phyloP scores from a whole-genome alignment of 2,888 invertebrate genomes.

The Chrysolina americana region DNA sequence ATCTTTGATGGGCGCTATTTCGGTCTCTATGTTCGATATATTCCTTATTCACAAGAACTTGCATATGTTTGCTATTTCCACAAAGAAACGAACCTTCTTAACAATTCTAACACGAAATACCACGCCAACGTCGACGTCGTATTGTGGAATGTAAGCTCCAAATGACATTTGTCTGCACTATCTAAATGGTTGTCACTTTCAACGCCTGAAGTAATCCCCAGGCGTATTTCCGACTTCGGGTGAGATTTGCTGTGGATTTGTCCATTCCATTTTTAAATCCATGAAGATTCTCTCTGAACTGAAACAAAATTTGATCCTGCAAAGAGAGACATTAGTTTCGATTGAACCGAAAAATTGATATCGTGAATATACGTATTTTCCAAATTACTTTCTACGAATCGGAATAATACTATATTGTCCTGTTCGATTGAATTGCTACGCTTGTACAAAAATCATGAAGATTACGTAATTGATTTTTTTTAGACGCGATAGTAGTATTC shows the following conservation, averaged over 20 bases:
- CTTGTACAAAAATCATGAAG: too few species aligned
- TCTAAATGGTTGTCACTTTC: conserved; percentile 35
- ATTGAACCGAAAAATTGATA: neutral
- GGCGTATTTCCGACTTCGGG: conserved; percentile 24
- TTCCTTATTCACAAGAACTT: too few species aligned
- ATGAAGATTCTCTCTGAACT: conserved; percentile 24
- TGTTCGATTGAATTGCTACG: too few species aligned
- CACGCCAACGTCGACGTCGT: neutral
- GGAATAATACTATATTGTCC: too few species aligned
- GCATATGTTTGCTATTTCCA: neutral
- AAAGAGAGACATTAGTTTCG: neutral
- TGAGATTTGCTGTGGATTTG: conserved; percentile 37
- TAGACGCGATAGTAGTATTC: too few species aligned
- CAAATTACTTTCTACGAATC: too few species aligned
- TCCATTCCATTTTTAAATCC: conserved; percentile 23
- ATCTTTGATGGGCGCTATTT: too few species aligned
- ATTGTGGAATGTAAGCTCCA: neutral
- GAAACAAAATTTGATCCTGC: conserved; percentile 10
- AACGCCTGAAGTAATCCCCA: conserved; percentile 26
- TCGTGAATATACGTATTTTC: too few species aligned
- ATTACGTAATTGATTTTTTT: too few species aligned
- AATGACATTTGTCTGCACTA: conserved; percentile 38
- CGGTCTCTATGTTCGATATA: too few species aligned
- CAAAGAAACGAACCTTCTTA: neutral
- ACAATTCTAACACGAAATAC: conserved; percentile 13